Evolutionary conservation across 2,113 vertebrate species (phyloP).

Genomic region (Cebus imitator): DNA sequence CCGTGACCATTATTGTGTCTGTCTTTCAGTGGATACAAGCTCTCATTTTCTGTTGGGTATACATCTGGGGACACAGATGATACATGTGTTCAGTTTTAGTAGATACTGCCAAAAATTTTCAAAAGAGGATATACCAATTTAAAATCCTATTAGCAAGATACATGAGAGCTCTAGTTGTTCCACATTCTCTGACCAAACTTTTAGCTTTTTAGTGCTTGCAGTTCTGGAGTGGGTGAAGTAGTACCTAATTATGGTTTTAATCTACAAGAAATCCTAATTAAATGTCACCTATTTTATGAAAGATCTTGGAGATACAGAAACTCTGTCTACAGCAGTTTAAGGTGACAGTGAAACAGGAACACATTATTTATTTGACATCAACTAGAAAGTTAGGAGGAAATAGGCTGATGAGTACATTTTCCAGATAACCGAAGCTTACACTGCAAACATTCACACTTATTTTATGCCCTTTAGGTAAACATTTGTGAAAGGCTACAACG

Average conservation of each 20-base stretch:
- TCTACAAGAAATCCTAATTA: background rate
- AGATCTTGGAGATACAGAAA: background rate
- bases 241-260: background rate
- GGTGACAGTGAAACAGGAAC: background rate
- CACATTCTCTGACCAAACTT: background rate
- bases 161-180: background rate
- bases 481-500: background rate
- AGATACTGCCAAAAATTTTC: background rate
- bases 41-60: background rate
- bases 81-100: background rate
- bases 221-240: background rate
- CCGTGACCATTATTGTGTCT: no score
- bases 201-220: background rate
- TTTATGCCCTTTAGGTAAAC: background rate
- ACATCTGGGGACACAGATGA: background rate
- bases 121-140: background rate
- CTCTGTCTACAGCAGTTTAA: background rate
- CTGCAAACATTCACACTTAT: background rate
- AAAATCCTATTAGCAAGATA: background rate
- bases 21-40: background rate
- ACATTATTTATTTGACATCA: background rate
- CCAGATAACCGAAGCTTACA: background rate
- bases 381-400: background rate
- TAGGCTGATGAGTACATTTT: background rate
- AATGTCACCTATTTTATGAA: background rate